phyloP scores from a whole-genome alignment of 2,113 vertebrate species.

The Antidorcas marsupialis region DNA sequence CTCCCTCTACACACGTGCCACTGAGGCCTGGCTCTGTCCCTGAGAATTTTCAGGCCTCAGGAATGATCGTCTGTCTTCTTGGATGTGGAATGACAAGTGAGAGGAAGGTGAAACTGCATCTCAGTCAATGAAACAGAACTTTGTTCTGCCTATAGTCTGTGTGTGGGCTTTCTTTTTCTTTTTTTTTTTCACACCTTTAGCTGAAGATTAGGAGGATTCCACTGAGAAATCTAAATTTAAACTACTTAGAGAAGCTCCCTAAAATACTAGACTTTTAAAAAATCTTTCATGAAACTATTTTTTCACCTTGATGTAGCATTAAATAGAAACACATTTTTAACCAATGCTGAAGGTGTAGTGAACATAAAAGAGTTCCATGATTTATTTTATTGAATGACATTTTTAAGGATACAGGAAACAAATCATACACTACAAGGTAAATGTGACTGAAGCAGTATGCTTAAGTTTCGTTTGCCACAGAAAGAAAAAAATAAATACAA shows the following conservation, averaged over 20 bases:
- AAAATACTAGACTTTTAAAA: not conserved
- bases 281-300: not conserved
- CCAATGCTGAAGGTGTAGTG: constrained; percentile 65
- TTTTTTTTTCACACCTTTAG: not conserved
- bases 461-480: constrained; percentile 71
- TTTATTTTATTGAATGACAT: constrained; percentile 73
- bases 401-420: constrained; percentile 72
- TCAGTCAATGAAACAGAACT: not conserved
- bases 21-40: constrained; percentile 15
- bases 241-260: constrained; percentile 37
- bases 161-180: not conserved
- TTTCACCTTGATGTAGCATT: constrained; percentile 35
- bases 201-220: not conserved
- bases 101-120: not conserved
- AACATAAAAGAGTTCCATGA: constrained; percentile 67
- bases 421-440: constrained; percentile 71
- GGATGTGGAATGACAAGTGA: not conserved
- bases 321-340: constrained; percentile 30
- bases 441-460: constrained; percentile 64
- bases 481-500: constrained; percentile 79
- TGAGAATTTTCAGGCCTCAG: constrained; percentile 38
- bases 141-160: not conserved
- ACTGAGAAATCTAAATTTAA: not conserved
- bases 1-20: not conserved
- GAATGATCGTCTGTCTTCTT: not conserved